Percentiles rank a stretch among this genome's conserved stretches.
These are phyloP conservation scores for Sphyrna mokarran DNA, from an alignment of 2,113 vertebrate genomes.

Conservation along the genomic window DNA sequence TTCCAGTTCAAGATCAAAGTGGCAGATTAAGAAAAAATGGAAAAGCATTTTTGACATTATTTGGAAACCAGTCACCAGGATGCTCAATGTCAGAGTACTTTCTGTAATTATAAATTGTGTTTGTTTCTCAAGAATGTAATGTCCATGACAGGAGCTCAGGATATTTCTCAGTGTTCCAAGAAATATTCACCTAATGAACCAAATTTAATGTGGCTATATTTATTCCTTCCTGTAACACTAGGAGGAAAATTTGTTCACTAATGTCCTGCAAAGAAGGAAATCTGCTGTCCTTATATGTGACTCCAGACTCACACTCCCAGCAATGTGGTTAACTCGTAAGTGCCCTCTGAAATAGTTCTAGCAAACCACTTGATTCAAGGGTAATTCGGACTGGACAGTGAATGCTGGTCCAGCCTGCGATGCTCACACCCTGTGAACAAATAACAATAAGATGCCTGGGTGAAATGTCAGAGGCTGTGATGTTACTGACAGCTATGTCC, in stretches of 20 bases:
- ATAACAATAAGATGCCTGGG: too few species aligned
- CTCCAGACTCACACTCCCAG: too few species aligned
- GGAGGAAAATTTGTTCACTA: neutral
- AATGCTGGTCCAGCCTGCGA: too few species aligned
- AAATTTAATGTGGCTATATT: neutral
- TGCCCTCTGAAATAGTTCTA: too few species aligned
- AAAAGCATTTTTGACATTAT: neutral
- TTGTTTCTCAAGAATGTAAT: neutral
- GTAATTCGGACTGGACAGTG: too few species aligned
- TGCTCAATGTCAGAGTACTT: neutral
- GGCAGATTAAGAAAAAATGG: neutral
- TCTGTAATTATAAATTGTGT: neutral
- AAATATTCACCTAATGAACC: neutral
- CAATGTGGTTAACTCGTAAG: too few species aligned
- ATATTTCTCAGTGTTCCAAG: neutral
- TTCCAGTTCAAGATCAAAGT: neutral
- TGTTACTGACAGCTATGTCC: neutral
- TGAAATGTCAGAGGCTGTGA: neutral
- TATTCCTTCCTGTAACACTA: neutral
- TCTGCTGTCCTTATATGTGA: too few species aligned
- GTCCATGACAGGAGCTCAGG: neutral
- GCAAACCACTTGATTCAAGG: too few species aligned
- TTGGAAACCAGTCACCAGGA: neutral
- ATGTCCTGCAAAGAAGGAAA: too few species aligned
- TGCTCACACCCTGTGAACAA: too few species aligned